These are phyloP conservation scores for Etheostoma nigrum DNA, from an alignment of 2,797 vertebrate genomes.

Conservation along the genomic window DNA sequence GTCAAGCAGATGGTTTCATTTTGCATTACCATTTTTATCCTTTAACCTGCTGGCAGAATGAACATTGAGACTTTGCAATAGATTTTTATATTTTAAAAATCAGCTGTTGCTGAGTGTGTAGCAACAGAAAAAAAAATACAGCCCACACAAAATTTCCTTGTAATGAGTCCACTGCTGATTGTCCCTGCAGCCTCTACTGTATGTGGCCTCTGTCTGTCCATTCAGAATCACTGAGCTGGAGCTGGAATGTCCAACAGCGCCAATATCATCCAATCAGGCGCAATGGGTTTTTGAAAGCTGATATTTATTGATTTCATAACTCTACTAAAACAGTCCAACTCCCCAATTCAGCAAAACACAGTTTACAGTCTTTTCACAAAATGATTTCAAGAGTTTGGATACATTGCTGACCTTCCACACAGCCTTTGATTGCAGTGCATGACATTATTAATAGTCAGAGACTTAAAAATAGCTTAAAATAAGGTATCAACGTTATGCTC, in stretches of 20 bases:
- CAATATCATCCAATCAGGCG: not conserved
- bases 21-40: slow-evolving; percentile 47
- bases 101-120: slow-evolving; percentile 11
- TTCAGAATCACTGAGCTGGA: slow-evolving; percentile 36
- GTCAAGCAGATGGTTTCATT: slow-evolving; percentile 31
- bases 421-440: not conserved
- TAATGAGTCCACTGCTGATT: slow-evolving; percentile 17
- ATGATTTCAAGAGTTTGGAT: not conserved
- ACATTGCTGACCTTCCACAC: not conserved
- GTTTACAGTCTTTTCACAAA: no score
- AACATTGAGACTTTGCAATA: slow-evolving; percentile 45
- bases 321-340: no score
- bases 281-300: not conserved
- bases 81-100: not conserved
- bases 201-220: slow-evolving; percentile 10
- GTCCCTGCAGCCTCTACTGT: slow-evolving; percentile 14
- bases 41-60: slow-evolving; percentile 16
- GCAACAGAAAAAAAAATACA: not conserved
- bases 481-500: no score
- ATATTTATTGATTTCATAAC: slow-evolving; percentile 4
- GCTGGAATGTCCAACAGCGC: slow-evolving; percentile 19
- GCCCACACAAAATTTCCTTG: slow-evolving; percentile 10
- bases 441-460: not conserved
- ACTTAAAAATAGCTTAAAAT: not conserved
- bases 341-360: no score